Evolutionary conservation across 2,797 vertebrate species (phyloP).

Genomic region (Acrocephalus scirpaceus): DNA sequence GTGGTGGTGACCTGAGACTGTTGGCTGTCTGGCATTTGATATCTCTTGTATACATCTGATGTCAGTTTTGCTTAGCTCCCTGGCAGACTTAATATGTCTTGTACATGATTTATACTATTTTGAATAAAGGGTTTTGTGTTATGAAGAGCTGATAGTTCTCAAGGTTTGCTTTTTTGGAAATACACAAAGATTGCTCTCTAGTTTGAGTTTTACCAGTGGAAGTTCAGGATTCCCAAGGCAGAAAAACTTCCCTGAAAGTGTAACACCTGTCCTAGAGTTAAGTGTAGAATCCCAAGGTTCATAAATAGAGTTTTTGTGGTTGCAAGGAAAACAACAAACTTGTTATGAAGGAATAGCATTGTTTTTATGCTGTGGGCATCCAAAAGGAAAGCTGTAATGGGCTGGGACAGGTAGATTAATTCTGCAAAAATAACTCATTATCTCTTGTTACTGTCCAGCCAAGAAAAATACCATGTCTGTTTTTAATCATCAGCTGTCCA

Average conservation of each 20-base stretch:
- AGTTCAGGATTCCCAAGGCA: background rate
- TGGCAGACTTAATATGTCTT: background rate
- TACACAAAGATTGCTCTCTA: background rate
- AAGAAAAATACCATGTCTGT: background rate
- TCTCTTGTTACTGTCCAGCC: background rate
- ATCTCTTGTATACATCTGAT: background rate
- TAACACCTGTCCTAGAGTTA: background rate
- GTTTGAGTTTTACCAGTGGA: background rate
- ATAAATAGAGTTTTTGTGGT: background rate
- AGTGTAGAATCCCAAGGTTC: background rate
- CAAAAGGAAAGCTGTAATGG: background rate
- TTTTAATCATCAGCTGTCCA: background rate
- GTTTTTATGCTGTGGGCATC: background rate
- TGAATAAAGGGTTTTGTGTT: background rate
- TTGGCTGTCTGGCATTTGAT: background rate
- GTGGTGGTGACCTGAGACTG: background rate
- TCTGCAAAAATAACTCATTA: background rate
- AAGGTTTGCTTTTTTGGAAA: background rate
- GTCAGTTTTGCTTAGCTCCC: background rate
- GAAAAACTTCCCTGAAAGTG: background rate
- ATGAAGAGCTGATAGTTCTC: background rate
- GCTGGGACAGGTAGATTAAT: background rate
- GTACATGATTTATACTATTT: background rate
- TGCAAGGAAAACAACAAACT: background rate
- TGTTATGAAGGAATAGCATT: background rate